Conservation (phyloP, 2,797 vertebrate genomes). For the Megaceryle alcyon region DNA sequence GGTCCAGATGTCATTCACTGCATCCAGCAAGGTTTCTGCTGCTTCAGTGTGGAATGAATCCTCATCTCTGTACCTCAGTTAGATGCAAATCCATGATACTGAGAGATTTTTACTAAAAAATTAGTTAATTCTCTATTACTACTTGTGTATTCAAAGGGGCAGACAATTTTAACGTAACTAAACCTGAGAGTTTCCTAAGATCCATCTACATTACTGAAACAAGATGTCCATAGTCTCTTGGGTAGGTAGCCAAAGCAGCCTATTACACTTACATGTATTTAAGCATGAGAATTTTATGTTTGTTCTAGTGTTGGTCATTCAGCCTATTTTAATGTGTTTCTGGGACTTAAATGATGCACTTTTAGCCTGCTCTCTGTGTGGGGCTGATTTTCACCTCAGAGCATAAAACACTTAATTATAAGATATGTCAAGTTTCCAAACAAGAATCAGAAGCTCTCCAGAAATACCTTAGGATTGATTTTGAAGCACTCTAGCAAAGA, state of each 20-base stretch:
- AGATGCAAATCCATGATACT: background rate
- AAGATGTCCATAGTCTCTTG: background rate
- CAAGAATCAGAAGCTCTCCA: slow-evolving; percentile 48
- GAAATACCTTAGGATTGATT: slow-evolving; percentile 49
- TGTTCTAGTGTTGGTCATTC: background rate
- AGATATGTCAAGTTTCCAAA: slow-evolving; percentile 53
- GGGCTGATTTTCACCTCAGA: slow-evolving; percentile 56
- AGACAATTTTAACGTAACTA: background rate
- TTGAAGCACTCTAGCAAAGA: slow-evolving; percentile 32
- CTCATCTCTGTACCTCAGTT: background rate
- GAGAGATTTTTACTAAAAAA: background rate
- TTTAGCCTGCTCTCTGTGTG: slow-evolving; percentile 47
- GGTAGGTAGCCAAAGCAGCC: background rate
- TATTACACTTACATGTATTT: background rate
- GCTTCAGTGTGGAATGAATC: background rate
- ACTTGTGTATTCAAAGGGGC: background rate
- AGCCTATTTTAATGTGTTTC: background rate
- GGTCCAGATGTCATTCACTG: background rate
- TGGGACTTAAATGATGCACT: background rate
- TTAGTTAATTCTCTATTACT: background rate
- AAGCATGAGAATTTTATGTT: background rate
- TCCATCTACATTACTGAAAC: background rate
- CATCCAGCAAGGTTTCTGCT: background rate
- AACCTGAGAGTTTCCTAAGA: background rate
- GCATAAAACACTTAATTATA: slow-evolving; percentile 56